These are phyloP conservation scores for Neofelis nebulosa DNA, from an alignment of 2,113 vertebrate genomes.

Conservation along the genomic window DNA sequence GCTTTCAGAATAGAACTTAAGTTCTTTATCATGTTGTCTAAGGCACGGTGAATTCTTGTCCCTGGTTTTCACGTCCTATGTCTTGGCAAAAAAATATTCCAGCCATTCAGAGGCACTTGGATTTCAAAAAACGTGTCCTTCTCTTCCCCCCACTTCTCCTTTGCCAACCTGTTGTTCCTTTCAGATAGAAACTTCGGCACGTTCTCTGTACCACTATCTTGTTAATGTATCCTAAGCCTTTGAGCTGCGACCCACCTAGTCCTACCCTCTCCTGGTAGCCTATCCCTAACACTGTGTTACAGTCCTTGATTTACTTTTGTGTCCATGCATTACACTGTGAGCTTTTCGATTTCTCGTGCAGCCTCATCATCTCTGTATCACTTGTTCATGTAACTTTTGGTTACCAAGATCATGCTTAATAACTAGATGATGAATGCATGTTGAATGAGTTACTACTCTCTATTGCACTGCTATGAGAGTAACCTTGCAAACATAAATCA, in stretches of 20 bases:
- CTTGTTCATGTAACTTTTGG: neutral
- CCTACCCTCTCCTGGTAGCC: neutral
- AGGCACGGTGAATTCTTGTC: neutral
- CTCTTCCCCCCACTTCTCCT: neutral
- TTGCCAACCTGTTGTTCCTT: neutral
- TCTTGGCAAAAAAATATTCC: fast-evolving
- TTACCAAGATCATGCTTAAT: neutral
- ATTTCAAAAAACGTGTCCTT: fast-evolving
- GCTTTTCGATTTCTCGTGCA: fast-evolving
- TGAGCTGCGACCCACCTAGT: neutral
- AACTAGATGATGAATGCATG: neutral
- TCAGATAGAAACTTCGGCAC: neutral
- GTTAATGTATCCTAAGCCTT: neutral
- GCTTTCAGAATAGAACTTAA: neutral
- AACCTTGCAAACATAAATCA: neutral
- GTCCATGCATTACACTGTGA: neutral
- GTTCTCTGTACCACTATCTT: fast-evolving
- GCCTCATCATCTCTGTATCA: neutral
- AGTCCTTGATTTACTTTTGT: neutral
- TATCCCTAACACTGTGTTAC: neutral
- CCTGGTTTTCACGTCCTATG: fast-evolving
- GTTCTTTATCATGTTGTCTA: neutral
- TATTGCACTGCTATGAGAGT: neutral
- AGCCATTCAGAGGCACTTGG: neutral
- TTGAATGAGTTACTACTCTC: neutral